phyloP scores from a whole-genome alignment of 2,113 vertebrate species.

The Leptodactylus fuscus region DNA sequence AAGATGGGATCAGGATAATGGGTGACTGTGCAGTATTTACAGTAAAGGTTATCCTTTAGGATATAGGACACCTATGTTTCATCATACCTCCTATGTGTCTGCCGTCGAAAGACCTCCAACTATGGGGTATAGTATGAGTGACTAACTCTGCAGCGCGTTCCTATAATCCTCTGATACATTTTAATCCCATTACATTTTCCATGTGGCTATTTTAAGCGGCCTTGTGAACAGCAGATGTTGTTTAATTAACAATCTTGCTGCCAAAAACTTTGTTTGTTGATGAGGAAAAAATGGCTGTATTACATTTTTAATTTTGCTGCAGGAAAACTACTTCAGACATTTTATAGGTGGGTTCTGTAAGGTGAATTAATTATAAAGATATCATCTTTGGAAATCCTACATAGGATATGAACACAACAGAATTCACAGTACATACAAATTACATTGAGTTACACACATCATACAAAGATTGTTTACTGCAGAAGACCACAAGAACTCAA shows the following conservation, averaged over 20 bases:
- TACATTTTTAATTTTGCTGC: slow-evolving; percentile 36
- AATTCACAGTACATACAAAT: neutral
- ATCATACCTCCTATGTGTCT: neutral
- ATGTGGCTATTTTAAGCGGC: slow-evolving; percentile 64
- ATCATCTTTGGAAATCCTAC: neutral
- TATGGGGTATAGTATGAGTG: slow-evolving; percentile 3
- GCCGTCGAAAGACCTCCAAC: neutral
- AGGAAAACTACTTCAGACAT: neutral
- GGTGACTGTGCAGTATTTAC: no score
- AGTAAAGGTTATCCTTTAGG: neutral
- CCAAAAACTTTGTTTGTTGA: slow-evolving; percentile 56
- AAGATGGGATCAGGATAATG: no score
- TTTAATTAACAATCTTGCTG: slow-evolving; percentile 62
- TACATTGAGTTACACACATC: neutral
- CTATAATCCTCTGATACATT: slow-evolving; percentile 57
- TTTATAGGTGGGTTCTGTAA: neutral
- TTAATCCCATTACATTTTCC: slow-evolving; percentile 67
- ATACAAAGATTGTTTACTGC: neutral
- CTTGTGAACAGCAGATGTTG: slow-evolving; percentile 65
- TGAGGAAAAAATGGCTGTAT: slow-evolving; percentile 38
- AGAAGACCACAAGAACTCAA: neutral
- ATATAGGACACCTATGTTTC: neutral
- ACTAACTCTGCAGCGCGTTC: slow-evolving; percentile 33
- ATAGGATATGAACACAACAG: neutral
- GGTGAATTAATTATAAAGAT: slow-evolving; percentile 8